These are phyloP conservation scores for Styela clava DNA, from an alignment of 23 tunicate species.

Conservation along the genomic window DNA sequence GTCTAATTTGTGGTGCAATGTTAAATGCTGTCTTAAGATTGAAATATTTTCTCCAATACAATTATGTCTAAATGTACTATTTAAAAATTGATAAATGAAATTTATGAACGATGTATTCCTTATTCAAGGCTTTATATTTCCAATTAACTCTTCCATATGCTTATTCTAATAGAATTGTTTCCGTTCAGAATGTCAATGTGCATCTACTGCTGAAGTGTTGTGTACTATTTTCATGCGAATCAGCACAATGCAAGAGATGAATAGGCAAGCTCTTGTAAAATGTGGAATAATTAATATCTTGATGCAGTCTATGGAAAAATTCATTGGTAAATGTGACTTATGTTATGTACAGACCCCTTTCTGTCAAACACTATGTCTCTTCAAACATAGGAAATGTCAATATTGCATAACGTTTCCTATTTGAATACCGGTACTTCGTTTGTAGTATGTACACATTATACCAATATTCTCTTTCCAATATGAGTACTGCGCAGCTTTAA, in stretches of 20 bases:
- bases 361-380: not conserved
- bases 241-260: constrained; percentile 62
- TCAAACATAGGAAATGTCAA: not conserved
- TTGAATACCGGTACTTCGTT: not conserved
- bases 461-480: too few species aligned
- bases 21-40: too few species aligned
- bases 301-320: constrained; percentile 42
- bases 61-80: too few species aligned
- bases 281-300: constrained; percentile 35
- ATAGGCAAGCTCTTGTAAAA: constrained; percentile 47
- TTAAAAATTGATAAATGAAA: too few species aligned
- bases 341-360: not conserved
- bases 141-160: too few species aligned
- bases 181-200: not conserved
- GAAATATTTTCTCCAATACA: too few species aligned
- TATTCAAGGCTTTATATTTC: too few species aligned
- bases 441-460: not conserved
- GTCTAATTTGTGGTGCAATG: too few species aligned
- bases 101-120: too few species aligned
- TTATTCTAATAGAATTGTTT: too few species aligned
- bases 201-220: constrained; percentile 5
- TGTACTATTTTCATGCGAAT: not conserved
- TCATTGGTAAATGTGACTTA: constrained; percentile 31
- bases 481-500: too few species aligned
- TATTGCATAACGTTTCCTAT: not conserved